Evolutionary conservation across 1,140 invertebrate genomes (phyloP), one percentile per base, ranked within the genome.

Genomic region (Chionoecetes opilio): DNA sequence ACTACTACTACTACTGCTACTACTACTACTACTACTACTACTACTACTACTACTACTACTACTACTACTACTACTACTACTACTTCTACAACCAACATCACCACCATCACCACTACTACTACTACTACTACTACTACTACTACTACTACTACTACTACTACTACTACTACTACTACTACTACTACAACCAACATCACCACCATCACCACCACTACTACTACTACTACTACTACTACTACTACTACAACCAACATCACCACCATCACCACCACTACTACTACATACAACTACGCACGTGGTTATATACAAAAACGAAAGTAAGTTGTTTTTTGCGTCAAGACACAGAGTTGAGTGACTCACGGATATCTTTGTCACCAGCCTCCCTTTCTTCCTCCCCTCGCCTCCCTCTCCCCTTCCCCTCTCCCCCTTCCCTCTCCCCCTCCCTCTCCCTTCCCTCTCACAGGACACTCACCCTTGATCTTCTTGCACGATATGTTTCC

Each of bases 401-500:
- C 21, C 63, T n/a, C 53, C 21, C n/a, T n/a, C 63, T 75, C 63
- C 63, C n/a, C 63, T 75, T 26, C 17, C 31, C 32, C n/a, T 29
- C n/a, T 31, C 34, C 14, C 53, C 75, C 46, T 9, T 11, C n/a
- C 26, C 17, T 3, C 26, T 32, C 21, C 9, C 41, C 8, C 5
- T 11, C 11, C 31, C 14, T 35, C n/a, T 26, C 0, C 63, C 53
- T 63, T 8, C 17, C 29, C 63, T 26, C 32, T 21, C 53, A 26
- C 32, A 35, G 11, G 29, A n/a, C 53, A 5, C 41, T 46, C 26
- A 29, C 46, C 26, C 31, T 26, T 31, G 38, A 17, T 91, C 29
- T 91, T 35, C 31, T 91, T 41, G 53, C n/a, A 17, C n/a, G 3
- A 32, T 53, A 91, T n/a, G 38, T 91, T 46, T 91, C 88, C 88